Percentiles rank a stretch among this genome's conserved stretches.
These are phyloP conservation scores for Carpatolechia fugitivella DNA, from an alignment of 2,888 invertebrate genomes.

Conservation along the genomic window DNA sequence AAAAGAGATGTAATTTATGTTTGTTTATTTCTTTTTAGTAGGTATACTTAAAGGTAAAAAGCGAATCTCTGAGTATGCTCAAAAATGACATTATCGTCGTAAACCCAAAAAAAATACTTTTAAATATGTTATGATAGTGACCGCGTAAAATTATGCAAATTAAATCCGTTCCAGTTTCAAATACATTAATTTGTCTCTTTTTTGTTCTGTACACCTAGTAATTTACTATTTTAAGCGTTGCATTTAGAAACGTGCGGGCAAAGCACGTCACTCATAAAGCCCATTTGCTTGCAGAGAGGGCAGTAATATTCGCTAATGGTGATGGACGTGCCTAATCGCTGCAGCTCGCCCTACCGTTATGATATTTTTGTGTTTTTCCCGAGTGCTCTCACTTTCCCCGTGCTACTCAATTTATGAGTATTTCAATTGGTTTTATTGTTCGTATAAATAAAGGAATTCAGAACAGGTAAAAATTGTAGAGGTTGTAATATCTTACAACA, in stretches of 20 bases:
- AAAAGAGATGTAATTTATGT: neutral
- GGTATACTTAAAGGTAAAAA: neutral
- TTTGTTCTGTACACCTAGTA: neutral
- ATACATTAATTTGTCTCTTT: no score
- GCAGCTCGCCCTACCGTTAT: conserved; percentile 20
- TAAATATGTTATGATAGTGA: no score
- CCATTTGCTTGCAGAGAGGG: conserved; percentile 1
- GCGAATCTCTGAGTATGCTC: no score
- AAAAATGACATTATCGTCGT: no score
- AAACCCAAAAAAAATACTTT: no score
- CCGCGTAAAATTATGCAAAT: no score
- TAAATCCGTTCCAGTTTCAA: no score
- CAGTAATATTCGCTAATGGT: conserved; percentile 51
- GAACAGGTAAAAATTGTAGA: no score
- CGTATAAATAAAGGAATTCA: no score
- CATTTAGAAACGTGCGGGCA: neutral
- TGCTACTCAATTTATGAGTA: neutral
- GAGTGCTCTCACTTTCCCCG: neutral
- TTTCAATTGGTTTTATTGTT: neutral
- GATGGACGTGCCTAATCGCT: conserved; percentile 51
- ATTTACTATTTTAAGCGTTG: neutral
- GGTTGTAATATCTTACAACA: no score
- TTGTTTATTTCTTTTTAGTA: neutral
- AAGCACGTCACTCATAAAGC: conserved; percentile 7
- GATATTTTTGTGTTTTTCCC: neutral